Evolutionary conservation across 2,797 vertebrate species (phyloP).

Genomic region (Aeoliscus strigatus): DNA sequence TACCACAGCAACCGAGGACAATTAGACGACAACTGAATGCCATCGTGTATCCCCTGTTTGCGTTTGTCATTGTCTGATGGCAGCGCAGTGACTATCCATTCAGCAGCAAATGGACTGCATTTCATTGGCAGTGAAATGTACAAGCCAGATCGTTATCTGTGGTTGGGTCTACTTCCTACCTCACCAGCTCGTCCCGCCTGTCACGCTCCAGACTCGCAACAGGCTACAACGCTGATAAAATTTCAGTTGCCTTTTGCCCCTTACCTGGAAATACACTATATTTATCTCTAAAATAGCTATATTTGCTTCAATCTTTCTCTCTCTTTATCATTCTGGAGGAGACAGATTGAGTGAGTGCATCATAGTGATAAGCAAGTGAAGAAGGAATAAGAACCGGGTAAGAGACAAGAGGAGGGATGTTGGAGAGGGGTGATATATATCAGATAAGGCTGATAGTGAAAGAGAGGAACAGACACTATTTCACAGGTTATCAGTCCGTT

Average conservation of each 20-base stretch:
- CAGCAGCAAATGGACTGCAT: conserved; percentile 41
- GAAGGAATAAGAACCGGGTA: conserved; percentile 1
- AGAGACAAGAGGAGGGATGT: conserved; percentile 10
- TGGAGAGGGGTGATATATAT: conserved; percentile 8
- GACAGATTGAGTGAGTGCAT: conserved; percentile 19
- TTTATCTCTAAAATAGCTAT: too few species aligned
- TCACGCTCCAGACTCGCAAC: conserved; percentile 54
- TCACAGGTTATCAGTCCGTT: conserved; percentile 19
- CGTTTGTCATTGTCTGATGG: conserved; percentile 60
- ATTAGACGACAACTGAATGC: conserved; percentile 55
- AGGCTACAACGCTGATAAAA: conserved; percentile 55
- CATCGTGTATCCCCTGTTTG: conserved; percentile 40
- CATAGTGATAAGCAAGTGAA: neutral
- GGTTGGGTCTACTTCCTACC: conserved; percentile 48
- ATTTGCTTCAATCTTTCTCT: conserved; percentile 8
- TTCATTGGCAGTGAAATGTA: conserved; percentile 52
- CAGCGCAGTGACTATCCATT: conserved; percentile 26
- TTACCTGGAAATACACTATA: conserved; percentile 1
- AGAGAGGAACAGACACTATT: conserved; percentile 9
- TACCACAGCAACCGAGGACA: conserved; percentile 52
- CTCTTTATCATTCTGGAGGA: conserved; percentile 15
- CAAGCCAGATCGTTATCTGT: conserved; percentile 60
- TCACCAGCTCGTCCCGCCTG: conserved; percentile 46
- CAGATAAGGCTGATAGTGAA: conserved; percentile 10
- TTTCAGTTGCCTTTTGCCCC: conserved; percentile 23